Conservation (phyloP, 2,113 vertebrate species). For the Macrotus californicus region DNA sequence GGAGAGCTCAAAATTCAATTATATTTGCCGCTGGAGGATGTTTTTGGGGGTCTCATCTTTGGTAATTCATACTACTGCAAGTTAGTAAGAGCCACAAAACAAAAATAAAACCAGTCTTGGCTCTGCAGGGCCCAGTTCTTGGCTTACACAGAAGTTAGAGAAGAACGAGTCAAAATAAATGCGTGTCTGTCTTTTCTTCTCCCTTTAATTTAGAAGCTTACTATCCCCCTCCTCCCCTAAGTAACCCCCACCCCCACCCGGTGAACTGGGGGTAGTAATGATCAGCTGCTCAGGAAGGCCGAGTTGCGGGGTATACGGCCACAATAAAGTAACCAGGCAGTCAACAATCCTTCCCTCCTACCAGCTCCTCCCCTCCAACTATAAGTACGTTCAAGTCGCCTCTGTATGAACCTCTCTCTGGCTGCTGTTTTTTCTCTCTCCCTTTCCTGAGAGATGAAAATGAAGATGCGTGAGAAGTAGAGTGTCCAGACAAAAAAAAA, state of each 20-base stretch:
- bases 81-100: conserved; percentile 28
- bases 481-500: neutral
- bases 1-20: conserved; percentile 42
- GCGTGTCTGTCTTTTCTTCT: neutral
- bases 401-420: neutral
- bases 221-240: neutral
- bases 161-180: neutral
- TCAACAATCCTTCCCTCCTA: neutral
- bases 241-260: neutral
- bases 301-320: neutral
- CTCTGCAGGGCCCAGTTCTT: neutral
- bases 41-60: neutral
- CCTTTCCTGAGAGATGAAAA: neutral
- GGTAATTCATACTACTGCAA: conserved; percentile 26
- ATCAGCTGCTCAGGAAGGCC: neutral
- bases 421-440: neutral
- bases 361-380: neutral
- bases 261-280: neutral
- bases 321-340: neutral
- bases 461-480: neutral
- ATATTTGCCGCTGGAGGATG: neutral
- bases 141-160: neutral
- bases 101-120: conserved; percentile 8
- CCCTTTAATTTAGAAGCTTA: neutral
- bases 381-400: neutral